Evolutionary conservation across 2,797 vertebrate genomes (phyloP).

Genomic region (Craterocephalus amniculus): DNA sequence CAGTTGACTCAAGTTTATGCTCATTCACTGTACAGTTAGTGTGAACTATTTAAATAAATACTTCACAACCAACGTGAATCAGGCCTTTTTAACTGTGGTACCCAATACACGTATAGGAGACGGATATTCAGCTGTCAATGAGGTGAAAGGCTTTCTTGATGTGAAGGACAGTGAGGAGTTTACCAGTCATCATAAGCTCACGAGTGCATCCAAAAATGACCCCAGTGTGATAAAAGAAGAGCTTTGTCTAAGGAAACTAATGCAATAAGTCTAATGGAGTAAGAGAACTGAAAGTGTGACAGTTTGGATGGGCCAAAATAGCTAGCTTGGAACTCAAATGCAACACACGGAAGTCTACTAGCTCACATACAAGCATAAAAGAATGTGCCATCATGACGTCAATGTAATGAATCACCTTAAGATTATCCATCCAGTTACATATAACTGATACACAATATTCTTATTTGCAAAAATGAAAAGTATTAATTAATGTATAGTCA

Average conservation of each 20-base stretch:
- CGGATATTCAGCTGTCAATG: neutral
- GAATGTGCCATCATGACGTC: neutral
- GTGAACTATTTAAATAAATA: neutral
- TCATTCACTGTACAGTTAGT: neutral
- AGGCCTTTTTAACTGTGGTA: neutral
- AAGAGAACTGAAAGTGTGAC: slow-evolving; percentile 26
- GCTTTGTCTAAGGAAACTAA: slow-evolving; percentile 46
- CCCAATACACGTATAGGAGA: neutral
- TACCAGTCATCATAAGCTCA: slow-evolving; percentile 38
- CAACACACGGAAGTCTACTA: neutral
- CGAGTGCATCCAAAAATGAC: slow-evolving; percentile 43
- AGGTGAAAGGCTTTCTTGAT: neutral
- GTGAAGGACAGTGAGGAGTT: neutral
- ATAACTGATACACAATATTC: too few relatives aligned
- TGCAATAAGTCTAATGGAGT: slow-evolving; percentile 40
- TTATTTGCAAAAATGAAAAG: too few relatives aligned
- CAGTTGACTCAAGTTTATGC: slow-evolving; percentile 4
- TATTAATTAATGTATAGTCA: too few relatives aligned
- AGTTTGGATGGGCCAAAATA: neutral
- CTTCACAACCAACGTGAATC: neutral
- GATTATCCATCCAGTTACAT: too few relatives aligned
- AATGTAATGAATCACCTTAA: neutral
- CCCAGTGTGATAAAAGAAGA: slow-evolving; percentile 40
- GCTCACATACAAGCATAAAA: neutral
- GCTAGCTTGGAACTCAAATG: slow-evolving; percentile 1